Base-by-base conservation (phyloP, 2,797 vertebrate genomes). In the Pseudochromis fuscus region DNA sequence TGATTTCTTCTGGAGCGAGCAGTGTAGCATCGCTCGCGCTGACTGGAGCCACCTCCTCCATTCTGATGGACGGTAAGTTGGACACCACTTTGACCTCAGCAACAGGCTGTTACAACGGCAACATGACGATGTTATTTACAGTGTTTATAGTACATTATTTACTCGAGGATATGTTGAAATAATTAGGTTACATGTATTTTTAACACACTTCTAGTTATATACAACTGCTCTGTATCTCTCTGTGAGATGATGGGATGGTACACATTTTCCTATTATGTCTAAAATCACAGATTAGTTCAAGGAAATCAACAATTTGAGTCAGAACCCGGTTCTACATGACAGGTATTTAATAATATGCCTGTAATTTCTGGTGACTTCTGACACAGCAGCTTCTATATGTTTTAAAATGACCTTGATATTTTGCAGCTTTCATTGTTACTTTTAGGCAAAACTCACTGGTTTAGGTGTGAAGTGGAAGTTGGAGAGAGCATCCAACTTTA, bases 381-480 rank as follows among this genome's bases (percentile, higher is more conserved):
- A 40, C 38, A 40, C n/a, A n/a, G n/a, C n/a, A n/a, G n/a, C n/a
- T n/a, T n/a, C 13, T 16, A 40, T 2, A 44, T 44, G 0, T 44
- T 10, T 19, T 21, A 21, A n/a, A 19, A 4, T 9, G 21, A 19
- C 21, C 3, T 30, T 4, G 60, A 7, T 37, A 65, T 56, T 37
- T 25, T 35, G 16, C 0, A 1, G 13, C 3, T 42, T 62, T 64
- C 2, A 44, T 40, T 5, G 45, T 42, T 7, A 7, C 13, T 25
- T 16, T 61, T 8, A 16, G 23, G 16, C 0, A 24, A 73, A 27
- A 94, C 95, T 93, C 89, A 99, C 98, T 13, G 96, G 97, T 87
- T 96, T 99, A 6, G 98, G 98, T 55, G 92, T 98, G 79, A 99
- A 99, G 88, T 98, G 97, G 84, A 98, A 99, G 90, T 99, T 96